These are phyloP conservation scores for Loris lydekkerianus DNA, from an alignment of 2,797 vertebrate species.

Conservation along the genomic window DNA sequence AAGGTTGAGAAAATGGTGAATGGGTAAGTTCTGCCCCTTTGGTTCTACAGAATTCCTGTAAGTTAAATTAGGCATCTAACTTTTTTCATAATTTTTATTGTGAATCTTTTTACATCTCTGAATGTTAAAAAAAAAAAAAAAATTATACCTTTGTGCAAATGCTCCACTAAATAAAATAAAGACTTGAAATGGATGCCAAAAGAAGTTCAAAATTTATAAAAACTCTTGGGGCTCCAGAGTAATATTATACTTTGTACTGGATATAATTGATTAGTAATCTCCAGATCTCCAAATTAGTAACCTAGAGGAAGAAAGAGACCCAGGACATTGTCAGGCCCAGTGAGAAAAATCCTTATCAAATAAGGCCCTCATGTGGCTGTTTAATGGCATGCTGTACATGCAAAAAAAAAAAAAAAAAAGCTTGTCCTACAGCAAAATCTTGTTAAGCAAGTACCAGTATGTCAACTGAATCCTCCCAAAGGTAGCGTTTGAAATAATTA, in stretches of 20 bases:
- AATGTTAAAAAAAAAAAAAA: background rate
- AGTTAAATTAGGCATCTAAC: background rate
- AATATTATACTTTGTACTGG: background rate
- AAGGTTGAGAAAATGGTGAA: background rate
- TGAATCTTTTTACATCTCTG: constrained; percentile 3
- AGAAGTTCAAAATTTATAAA: constrained; percentile 43
- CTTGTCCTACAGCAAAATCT: constrained; percentile 9
- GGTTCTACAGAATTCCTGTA: background rate
- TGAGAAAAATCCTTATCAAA: constrained; percentile 69
- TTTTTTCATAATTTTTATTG: constrained; percentile 35
- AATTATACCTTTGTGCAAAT: constrained; percentile 49
- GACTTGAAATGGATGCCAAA: background rate
- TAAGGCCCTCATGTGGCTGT: constrained; percentile 83
- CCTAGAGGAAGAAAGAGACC: constrained; percentile 29
- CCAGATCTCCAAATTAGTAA: constrained; percentile 26
- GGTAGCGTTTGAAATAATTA: background rate
- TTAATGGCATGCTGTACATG: constrained; percentile 59
- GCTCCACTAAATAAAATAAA: constrained; percentile 4
- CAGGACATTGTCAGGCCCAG: background rate
- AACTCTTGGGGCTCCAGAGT: background rate
- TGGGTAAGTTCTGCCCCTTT: background rate
- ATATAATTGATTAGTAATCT: constrained; percentile 26
- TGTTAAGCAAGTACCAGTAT: constrained; percentile 24
- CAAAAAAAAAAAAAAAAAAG: background rate
- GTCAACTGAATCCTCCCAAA: background rate